Conservation (phyloP, 2,888 invertebrate genomes). For the Tyria jacobaeae region DNA sequence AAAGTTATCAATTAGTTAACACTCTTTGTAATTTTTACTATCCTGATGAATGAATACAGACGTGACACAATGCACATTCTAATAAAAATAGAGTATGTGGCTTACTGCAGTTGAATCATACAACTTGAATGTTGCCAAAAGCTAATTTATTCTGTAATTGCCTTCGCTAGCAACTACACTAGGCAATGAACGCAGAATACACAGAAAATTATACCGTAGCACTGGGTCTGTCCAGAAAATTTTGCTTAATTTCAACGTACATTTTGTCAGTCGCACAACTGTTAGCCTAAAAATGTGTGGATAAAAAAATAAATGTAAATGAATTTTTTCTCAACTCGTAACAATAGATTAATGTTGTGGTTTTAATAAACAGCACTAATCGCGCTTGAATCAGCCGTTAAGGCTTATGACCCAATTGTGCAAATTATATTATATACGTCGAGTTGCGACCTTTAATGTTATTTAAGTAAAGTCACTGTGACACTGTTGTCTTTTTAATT, state of each 20-base stretch:
- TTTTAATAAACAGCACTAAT: no score
- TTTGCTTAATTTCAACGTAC: neutral
- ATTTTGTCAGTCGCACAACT: neutral
- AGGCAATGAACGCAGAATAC: neutral
- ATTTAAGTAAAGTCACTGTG: no score
- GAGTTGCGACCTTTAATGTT: no score
- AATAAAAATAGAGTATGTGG: slow-evolving; percentile 9
- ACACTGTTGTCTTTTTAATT: no score
- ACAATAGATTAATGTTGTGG: neutral
- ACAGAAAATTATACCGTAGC: neutral
- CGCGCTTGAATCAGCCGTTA: no score
- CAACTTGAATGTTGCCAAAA: slow-evolving; percentile 8
- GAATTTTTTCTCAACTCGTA: neutral
- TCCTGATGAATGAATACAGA: no score
- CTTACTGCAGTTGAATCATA: slow-evolving; percentile 7
- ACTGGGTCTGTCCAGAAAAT: neutral
- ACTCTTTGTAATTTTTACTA: no score
- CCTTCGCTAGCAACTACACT: neutral
- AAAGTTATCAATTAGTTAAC: no score
- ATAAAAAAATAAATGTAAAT: neutral
- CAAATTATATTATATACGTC: no score
- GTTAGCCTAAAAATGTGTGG: neutral
- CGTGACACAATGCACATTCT: neutral
- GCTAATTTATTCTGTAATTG: slow-evolving; percentile 10
- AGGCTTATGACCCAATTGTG: no score